Percentiles rank a stretch among this genome's conserved stretches.
phyloP scores from a whole-genome alignment of 2,113 vertebrate species.

The Talpa occidentalis region DNA sequence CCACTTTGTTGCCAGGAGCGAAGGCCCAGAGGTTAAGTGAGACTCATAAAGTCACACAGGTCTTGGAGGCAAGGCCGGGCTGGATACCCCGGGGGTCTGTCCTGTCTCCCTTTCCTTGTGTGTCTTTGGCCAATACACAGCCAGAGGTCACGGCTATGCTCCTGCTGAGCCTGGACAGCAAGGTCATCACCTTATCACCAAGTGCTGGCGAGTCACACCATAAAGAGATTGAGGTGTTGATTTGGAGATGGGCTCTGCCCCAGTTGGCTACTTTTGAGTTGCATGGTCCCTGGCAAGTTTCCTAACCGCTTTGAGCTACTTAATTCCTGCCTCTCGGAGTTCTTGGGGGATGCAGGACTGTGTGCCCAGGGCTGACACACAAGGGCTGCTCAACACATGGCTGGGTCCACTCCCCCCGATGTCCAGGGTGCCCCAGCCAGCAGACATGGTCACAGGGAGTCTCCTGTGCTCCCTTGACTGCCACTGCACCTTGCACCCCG shows the following conservation, averaged over 20 bases:
- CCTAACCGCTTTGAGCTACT: neutral
- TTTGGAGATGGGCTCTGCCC: neutral
- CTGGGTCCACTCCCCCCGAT: neutral
- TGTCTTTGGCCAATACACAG: neutral
- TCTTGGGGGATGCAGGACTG: neutral
- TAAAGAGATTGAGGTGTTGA: neutral
- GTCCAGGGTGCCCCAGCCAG: too few species aligned
- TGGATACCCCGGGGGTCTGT: neutral
- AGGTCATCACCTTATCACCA: too few species aligned
- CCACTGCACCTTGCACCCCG: neutral
- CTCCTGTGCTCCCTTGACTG: slow-evolving; percentile 1
- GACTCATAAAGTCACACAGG: neutral
- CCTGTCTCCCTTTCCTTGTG: neutral
- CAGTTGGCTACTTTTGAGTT: neutral
- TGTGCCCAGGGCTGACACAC: neutral
- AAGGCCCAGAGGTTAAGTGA: neutral
- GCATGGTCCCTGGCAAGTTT: neutral
- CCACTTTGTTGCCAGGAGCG: neutral
- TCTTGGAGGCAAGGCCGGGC: neutral
- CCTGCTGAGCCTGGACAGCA: neutral
- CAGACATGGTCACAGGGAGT: too few species aligned
- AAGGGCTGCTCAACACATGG: neutral
- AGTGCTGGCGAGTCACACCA: neutral
- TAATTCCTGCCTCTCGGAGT: fast-evolving
- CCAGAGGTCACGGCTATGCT: neutral